These are phyloP conservation scores for Albula glossodonta DNA, from an alignment of 2,113 vertebrate genomes.

Conservation along the genomic window DNA sequence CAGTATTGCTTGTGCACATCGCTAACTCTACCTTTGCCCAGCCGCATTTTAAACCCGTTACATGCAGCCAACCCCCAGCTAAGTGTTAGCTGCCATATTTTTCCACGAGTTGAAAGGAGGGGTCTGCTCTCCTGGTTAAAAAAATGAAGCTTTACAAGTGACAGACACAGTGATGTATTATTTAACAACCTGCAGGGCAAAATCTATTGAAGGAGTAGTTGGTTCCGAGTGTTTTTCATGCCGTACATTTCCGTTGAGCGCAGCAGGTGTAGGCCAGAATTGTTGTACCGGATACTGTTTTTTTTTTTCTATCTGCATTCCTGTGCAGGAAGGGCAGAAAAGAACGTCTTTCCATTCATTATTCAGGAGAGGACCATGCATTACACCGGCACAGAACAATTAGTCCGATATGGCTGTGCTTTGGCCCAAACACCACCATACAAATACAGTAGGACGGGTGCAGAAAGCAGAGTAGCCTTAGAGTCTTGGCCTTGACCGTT, in stretches of 20 bases:
- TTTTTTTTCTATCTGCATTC: background rate
- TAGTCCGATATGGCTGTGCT: conserved; percentile 34
- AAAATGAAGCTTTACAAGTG: conserved; percentile 17
- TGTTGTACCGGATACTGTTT: too few species aligned
- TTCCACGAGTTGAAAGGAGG: background rate
- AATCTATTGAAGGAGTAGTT: conserved; percentile 31
- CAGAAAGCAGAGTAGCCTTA: background rate
- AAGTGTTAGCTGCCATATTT: too few species aligned
- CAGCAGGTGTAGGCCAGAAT: too few species aligned
- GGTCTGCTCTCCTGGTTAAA: conserved; percentile 16
- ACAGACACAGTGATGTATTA: conserved; percentile 34
- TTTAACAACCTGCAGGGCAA: conserved; percentile 30
- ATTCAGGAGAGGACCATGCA: conserved; percentile 5
- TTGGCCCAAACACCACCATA: conserved; percentile 3
- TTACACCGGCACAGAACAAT: conserved; percentile 9
- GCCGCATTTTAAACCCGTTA: too few species aligned
- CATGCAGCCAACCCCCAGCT: too few species aligned
- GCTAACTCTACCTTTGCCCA: too few species aligned
- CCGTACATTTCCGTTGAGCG: background rate
- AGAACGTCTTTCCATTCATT: conserved; percentile 22
- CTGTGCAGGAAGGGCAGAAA: background rate
- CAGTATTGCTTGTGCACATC: too few species aligned
- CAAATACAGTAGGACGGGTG: background rate
- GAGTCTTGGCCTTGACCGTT: background rate
- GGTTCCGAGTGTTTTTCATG: conserved; percentile 26